Conservation (phyloP, 2,113 vertebrate genomes). For the Turdus rufiventris region DNA sequence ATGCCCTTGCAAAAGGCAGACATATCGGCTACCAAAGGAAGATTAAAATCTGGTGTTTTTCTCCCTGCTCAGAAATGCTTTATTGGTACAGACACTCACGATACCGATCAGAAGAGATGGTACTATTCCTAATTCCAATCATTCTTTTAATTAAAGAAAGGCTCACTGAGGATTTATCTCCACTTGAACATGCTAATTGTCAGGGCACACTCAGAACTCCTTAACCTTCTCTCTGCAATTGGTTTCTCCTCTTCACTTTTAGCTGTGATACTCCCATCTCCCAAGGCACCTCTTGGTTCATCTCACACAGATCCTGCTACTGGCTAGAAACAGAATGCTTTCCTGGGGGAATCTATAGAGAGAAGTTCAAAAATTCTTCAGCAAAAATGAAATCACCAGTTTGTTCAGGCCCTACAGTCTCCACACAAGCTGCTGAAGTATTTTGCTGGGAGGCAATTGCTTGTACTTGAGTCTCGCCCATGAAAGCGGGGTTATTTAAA, state of each 20-base stretch:
- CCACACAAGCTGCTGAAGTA: neutral
- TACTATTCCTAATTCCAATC: constrained; percentile 34
- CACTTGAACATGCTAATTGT: neutral
- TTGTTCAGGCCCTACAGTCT: neutral
- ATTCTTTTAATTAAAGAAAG: constrained; percentile 50
- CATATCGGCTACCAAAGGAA: neutral
- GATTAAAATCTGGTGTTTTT: constrained; percentile 51
- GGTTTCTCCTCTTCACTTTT: neutral
- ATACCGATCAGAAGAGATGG: constrained; percentile 17
- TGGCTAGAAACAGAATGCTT: neutral
- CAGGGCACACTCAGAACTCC: neutral
- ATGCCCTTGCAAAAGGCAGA: constrained; percentile 26
- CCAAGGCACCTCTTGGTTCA: neutral
- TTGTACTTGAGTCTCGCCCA: neutral
- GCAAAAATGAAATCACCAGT: neutral
- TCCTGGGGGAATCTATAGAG: neutral
- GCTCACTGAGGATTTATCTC: constrained; percentile 14
- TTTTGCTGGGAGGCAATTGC: constrained; percentile 7
- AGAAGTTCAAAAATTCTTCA: neutral
- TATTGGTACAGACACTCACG: neutral
- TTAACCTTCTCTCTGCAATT: constrained; percentile 18
- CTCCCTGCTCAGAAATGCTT: constrained; percentile 18
- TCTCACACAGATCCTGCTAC: neutral
- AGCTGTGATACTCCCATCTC: neutral
- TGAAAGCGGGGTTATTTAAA: fast-evolving